These are phyloP conservation scores for Enchytraeus crypticus DNA, from an alignment of 2,888 invertebrate genomes.

Conservation along the genomic window DNA sequence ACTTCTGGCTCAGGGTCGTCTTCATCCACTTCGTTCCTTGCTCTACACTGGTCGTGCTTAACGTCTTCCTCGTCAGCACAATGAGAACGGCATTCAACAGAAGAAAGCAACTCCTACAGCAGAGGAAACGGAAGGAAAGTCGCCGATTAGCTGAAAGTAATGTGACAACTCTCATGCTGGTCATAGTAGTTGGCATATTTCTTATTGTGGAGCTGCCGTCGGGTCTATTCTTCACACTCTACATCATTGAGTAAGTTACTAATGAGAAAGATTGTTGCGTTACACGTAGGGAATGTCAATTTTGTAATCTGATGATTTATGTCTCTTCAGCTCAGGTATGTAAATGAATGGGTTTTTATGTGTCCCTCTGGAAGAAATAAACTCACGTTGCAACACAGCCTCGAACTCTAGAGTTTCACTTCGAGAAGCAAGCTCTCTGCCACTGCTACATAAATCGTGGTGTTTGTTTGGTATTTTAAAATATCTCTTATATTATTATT, in stretches of 20 bases:
- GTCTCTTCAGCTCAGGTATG: too few relatives aligned
- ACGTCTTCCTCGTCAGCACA: constrained; percentile 74
- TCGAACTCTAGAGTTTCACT: too few relatives aligned
- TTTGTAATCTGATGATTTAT: too few relatives aligned
- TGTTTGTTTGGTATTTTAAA: too few relatives aligned
- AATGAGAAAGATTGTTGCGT: too few relatives aligned
- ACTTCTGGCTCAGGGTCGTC: constrained; percentile 70
- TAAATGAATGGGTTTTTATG: too few relatives aligned
- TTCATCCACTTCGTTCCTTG: constrained; percentile 85
- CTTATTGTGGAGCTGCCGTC: constrained; percentile 52
- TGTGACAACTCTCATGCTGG: constrained; percentile 35
- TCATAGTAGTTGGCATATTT: constrained; percentile 48
- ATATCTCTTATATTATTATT: too few relatives aligned
- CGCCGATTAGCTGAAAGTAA: constrained; percentile 43
- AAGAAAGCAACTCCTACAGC: constrained; percentile 67
- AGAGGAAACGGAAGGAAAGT: constrained; percentile 54
- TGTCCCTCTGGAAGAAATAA: too few relatives aligned
- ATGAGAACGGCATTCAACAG: constrained; percentile 74
- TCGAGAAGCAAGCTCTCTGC: too few relatives aligned
- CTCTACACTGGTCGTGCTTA: constrained; percentile 75
- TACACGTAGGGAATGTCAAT: too few relatives aligned
- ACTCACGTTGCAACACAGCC: too few relatives aligned
- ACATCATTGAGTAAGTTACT: constrained; percentile 59
- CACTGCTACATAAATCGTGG: too few relatives aligned
- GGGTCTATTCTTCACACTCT: constrained; percentile 55